phyloP scores from a whole-genome alignment of 2,113 vertebrate genomes.

The Chauna torquata region DNA sequence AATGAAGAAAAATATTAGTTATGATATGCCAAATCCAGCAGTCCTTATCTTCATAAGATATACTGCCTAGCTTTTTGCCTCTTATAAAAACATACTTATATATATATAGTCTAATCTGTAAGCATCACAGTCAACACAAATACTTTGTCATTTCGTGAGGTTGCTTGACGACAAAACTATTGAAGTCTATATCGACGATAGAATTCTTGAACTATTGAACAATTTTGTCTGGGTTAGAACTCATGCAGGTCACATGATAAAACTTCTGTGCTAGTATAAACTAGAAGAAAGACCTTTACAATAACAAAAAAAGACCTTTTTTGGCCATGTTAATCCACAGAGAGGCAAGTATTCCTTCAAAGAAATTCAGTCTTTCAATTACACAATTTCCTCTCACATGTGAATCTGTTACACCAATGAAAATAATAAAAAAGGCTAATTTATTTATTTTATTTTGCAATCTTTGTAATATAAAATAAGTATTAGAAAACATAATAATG shows the following conservation, averaged over 20 bases:
- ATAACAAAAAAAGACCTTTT: neutral
- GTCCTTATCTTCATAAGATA: neutral
- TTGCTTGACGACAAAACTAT: neutral
- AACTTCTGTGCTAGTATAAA: neutral
- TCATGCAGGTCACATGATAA: neutral
- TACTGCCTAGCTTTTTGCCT: neutral
- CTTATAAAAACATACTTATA: neutral
- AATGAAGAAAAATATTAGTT: neutral
- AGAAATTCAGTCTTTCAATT: neutral
- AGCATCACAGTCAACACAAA: neutral
- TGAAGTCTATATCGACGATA: neutral
- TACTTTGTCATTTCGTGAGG: neutral
- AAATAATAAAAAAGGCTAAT: neutral
- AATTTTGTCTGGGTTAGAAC: neutral
- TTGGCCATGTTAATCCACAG: neutral
- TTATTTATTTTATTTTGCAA: neutral
- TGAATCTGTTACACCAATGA: neutral
- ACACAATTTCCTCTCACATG: neutral
- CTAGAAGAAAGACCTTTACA: neutral
- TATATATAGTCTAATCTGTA: neutral
- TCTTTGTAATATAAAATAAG: neutral
- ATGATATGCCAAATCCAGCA: neutral
- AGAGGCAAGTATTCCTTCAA: neutral
- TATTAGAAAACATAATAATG: neutral
- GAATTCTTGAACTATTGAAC: neutral